These are phyloP conservation scores for Gerris lacustris DNA, from an alignment of 2,888 invertebrate genomes.

Conservation along the genomic window DNA sequence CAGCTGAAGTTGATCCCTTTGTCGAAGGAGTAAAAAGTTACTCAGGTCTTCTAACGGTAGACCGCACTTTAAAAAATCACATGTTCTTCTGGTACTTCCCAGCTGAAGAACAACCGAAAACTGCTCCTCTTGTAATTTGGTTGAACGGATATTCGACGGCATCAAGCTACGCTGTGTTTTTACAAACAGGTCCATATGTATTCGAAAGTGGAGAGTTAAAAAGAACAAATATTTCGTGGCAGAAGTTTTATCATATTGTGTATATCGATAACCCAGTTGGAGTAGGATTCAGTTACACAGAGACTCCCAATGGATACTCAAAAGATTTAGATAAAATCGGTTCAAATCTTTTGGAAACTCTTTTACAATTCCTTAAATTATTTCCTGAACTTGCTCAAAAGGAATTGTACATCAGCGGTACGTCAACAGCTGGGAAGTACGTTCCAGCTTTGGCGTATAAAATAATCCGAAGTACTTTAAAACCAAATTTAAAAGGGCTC, in stretches of 20 bases:
- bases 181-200: neutral
- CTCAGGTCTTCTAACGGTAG: neutral
- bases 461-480: neutral
- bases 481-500: neutral
- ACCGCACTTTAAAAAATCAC: neutral
- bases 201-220: neutral
- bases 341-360: neutral
- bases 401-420: neutral
- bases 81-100: slow-evolving; percentile 3
- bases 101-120: neutral
- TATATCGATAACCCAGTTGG: neutral
- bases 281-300: neutral
- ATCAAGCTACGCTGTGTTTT: neutral
- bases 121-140: neutral
- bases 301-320: neutral
- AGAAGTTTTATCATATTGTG: neutral
- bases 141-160: neutral
- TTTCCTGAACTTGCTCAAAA: neutral
- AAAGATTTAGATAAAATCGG: neutral
- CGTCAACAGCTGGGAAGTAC: neutral
- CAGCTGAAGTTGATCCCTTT: neutral
- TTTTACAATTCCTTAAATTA: neutral
- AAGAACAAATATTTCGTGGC: neutral
- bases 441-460: neutral
- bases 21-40: neutral